Evolutionary conservation across 2,888 invertebrate species (phyloP), one percentile per base, ranked within the genome.

Genomic region (Ophion costatus): DNA sequence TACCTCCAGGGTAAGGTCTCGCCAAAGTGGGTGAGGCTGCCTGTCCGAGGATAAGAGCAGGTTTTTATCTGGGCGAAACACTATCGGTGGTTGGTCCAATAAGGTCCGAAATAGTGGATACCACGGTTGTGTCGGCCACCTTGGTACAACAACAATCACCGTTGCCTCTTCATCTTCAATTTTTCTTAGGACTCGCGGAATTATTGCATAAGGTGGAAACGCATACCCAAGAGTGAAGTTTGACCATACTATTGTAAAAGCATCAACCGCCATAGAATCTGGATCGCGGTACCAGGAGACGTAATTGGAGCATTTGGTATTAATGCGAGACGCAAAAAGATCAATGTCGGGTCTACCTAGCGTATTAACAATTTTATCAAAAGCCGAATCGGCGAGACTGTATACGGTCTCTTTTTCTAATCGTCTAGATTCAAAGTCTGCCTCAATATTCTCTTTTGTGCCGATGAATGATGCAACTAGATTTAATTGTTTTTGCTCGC

Each of bases 91-190:
- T 42, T 42, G 22, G 11, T 57, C 24, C 33, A 14, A 20, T 69
- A 51, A 14, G 45, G 10, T 63, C 64, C 20, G 38, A 82, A 71
- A 24, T 20, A 75, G 17, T n/a, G 63, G 77, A 45, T 64, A 82
- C 77, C 76, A 64, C 3, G 89, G 87, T 71, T 89, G 89, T 0
- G 84, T 77, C 59, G 86, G 87, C 90, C 87, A 91, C 33, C 67
- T 51, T 51, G 87, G 91, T 4, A 88, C 88, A 6, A 91, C 90
- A n/a, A 91, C 66, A 67, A 90, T 88, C 3, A 89, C 90, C 67
- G 80, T 79, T 9, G 90, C 89, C 69, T 83, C 87, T 33, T 91
- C 89, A 17, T 63, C 51, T 29, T 83, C 85, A 64, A 91, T 89
- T 86, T 91, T 90, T 57, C 86, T 59, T 29, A 91, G 29, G 10